Base-by-base conservation (phyloP, 1,140 invertebrate species). In the Phymorhynchus buccinoides region DNA sequence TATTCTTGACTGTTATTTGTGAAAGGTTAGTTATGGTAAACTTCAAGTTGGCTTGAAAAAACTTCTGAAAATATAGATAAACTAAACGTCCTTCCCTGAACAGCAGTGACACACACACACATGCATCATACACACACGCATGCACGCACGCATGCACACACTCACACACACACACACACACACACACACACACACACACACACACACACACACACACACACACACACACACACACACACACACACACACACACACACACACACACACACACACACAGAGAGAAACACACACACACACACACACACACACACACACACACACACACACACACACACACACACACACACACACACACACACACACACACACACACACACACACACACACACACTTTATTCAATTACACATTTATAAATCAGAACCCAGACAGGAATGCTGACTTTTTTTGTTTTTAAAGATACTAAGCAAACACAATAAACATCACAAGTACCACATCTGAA, bases 81-180 rank as follows among this genome's bases (percentile, higher is more conserved):
- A n/a, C n/a, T n/a, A n/a, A n/a, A n/a, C n/a, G n/a, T n/a, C n/a
- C n/a, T n/a, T n/a, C n/a, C n/a, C n/a, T n/a, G n/a, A n/a, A n/a
- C n/a, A n/a, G n/a, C n/a, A n/a, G n/a, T n/a, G n/a, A n/a, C n/a
- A n/a, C 56, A 62, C 56, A 62, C 56, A 62, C 56, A 62, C 22
- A 62, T 22, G n/a, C 22, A 62, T 22, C 75, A 39, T 16, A 75
- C 71, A 75, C 71, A 75, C 71, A 75, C 30, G n/a, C 71, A 75
- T 14, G 37, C 71, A 75, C 37, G 37, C 71, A 30, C 6, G 42
- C 75, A 78, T 32, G 42, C 71, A 75, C 71, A n/a, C 71, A 30
- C 30, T 14, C 37, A n/a, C 71, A 75, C 71, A n/a, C 71, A 75
- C 71, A n/a, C 71, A 30, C 30, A n/a, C 71, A 75, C 71, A n/a